Evolutionary conservation across 2,888 invertebrate species (phyloP).

Genomic region (Keiferia lycopersicella): DNA sequence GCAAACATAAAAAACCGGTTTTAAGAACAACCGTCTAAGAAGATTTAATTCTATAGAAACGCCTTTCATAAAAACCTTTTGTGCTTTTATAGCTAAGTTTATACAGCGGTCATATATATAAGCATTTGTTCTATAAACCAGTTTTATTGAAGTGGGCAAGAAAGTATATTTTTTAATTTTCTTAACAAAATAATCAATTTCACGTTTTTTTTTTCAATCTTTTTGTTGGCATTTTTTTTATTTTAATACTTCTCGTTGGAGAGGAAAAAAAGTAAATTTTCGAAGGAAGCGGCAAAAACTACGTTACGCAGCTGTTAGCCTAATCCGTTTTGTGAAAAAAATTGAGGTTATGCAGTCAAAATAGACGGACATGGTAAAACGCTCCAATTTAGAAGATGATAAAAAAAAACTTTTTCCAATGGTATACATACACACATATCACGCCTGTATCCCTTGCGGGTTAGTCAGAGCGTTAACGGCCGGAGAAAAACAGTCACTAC

Average conservation of each 20-base stretch:
- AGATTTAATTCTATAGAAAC: slow-evolving; percentile 14
- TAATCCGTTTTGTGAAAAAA: slow-evolving; percentile 33
- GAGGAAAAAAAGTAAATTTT: slow-evolving; percentile 18
- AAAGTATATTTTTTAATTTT: no score
- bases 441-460: no score
- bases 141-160: background rate
- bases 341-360: slow-evolving; percentile 24
- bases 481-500: no score
- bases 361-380: slow-evolving; percentile 28
- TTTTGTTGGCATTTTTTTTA: slow-evolving; percentile 7
- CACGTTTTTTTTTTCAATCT: background rate
- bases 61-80: slow-evolving; percentile 11
- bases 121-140: slow-evolving; percentile 6
- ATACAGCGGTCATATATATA: background rate
- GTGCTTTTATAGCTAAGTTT: background rate
- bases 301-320: slow-evolving; percentile 34
- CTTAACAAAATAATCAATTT: slow-evolving; percentile 2
- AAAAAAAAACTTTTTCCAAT: slow-evolving; percentile 3
- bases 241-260: slow-evolving; percentile 2
- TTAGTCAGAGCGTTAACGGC: no score
- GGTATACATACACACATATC: no score
- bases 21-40: slow-evolving; percentile 9
- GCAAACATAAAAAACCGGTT: slow-evolving; percentile 12
- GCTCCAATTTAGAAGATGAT: slow-evolving; percentile 6
- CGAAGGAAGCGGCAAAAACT: slow-evolving; percentile 32